Evolutionary conservation across 2,797 vertebrate genomes (phyloP).

Genomic region (Pempheris klunzingeri): DNA sequence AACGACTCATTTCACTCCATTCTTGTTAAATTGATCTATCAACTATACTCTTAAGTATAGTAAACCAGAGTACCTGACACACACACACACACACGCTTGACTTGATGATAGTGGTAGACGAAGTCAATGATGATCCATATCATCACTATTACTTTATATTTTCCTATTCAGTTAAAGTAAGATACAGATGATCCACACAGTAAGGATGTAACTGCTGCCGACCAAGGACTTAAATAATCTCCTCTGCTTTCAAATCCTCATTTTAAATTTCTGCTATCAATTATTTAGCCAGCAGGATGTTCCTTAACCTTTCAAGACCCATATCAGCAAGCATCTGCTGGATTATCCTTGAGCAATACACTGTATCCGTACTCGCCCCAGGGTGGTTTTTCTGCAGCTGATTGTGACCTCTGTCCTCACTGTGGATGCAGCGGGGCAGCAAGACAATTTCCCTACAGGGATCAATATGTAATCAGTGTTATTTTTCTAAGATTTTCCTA

Average conservation of each 20-base stretch:
- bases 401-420: conserved; percentile 21
- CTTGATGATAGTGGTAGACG: too few species aligned
- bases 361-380: conserved; percentile 22
- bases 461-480: conserved; percentile 23
- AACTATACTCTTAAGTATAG: too few species aligned
- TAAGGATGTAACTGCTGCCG: not conserved
- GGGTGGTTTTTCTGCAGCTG: conserved; percentile 28
- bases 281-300: conserved; percentile 67
- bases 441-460: conserved; percentile 33
- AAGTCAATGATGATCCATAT: too few species aligned
- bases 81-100: too few species aligned
- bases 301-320: conserved; percentile 65
- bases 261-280: conserved; percentile 57
- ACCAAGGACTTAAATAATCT: conserved; percentile 36
- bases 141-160: too few species aligned
- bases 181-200: not conserved
- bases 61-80: too few species aligned
- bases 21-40: too few species aligned
- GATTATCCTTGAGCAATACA: conserved; percentile 52
- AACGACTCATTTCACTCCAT: too few species aligned
- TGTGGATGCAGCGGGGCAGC: not conserved
- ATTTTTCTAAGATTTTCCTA: not conserved
- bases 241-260: conserved; percentile 30
- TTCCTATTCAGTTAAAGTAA: not conserved
- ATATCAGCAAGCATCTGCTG: conserved; percentile 49